Evolutionary conservation across 2,888 invertebrate species (phyloP), one percentile per base, ranked within the genome.

Genomic region (Zygothrica quintamaculata): DNA sequence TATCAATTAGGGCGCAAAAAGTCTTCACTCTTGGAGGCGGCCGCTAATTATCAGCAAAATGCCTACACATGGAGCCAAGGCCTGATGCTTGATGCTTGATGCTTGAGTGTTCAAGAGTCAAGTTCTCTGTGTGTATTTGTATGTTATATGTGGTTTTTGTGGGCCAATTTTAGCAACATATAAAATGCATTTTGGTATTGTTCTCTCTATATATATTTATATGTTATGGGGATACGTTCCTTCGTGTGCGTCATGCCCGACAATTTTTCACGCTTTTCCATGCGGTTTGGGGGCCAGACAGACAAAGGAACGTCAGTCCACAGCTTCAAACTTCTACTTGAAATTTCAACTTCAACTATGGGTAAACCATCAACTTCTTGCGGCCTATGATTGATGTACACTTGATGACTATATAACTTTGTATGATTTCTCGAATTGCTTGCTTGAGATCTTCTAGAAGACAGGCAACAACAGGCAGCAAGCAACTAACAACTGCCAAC

Each of bases 321-420:
- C 47, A 59, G 36, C 26, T 16, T 2, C 40, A 15, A 15, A 5
- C 44, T n/a, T n/a, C n/a, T n/a, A n/a, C n/a, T n/a, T n/a, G n/a
- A n/a, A 8, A 9, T 56, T 50, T 18, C 52, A 18, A 18, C 55
- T 62, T 16, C 43, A 51, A 51, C 56, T 56, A n/a, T 9, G 9
- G n/a, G 29, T n/a, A n/a, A n/a, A 9, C 7, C 29, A 29, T 36
- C 48, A 65, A 64, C 67, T 65, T 73, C 58, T 68, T 65, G 68
- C 69, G 69, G 73, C 77, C 74, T 82, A 88, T 88, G 88, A 88
- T 88, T 88, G 88, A 88, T 88, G 88, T 84, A 44, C 78, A 76
- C 81, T 88, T 88, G 88, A 88, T 88, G 88, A 88, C 87, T 88
- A 84, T 71, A 88, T 88, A 86, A 86, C 82, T 87, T 86, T 80